These are phyloP conservation scores for Sebastes paucispinis DNA, from an alignment of 2,797 vertebrate genomes.

Conservation along the genomic window DNA sequence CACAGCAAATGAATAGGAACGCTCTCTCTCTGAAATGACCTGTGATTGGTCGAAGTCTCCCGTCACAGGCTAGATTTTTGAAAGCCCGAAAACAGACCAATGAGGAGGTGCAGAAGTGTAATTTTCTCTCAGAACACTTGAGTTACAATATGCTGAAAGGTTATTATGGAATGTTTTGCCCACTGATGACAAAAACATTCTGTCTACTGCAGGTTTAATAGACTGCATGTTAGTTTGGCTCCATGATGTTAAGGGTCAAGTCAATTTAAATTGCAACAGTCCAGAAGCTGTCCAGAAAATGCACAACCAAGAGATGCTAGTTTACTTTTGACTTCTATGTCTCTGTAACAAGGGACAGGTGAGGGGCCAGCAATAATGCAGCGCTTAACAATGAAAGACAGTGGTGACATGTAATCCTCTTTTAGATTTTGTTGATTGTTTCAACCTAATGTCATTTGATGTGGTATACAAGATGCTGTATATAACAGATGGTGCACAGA, in stretches of 20 bases:
- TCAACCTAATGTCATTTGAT: not conserved
- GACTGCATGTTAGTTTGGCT: not conserved
- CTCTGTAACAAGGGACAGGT: not conserved
- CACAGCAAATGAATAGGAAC: no score
- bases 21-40: no score
- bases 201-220: not conserved
- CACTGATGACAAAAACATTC: no score
- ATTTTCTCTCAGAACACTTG: no score
- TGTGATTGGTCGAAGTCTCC: no score
- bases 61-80: no score
- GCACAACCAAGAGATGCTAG: not conserved
- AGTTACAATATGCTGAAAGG: no score
- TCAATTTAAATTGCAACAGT: not conserved
- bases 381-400: not conserved
- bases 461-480: not conserved
- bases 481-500: slow-evolving; percentile 16
- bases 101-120: no score
- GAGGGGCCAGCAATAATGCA: not conserved
- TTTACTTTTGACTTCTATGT: not conserved
- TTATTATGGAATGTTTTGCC: no score
- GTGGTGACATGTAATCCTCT: not conserved
- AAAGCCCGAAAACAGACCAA: no score
- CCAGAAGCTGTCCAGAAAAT: not conserved
- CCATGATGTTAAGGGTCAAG: not conserved
- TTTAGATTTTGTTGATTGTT: not conserved